Base-by-base conservation (phyloP, 2,797 vertebrate species). In the Crenichthys baileyi region DNA sequence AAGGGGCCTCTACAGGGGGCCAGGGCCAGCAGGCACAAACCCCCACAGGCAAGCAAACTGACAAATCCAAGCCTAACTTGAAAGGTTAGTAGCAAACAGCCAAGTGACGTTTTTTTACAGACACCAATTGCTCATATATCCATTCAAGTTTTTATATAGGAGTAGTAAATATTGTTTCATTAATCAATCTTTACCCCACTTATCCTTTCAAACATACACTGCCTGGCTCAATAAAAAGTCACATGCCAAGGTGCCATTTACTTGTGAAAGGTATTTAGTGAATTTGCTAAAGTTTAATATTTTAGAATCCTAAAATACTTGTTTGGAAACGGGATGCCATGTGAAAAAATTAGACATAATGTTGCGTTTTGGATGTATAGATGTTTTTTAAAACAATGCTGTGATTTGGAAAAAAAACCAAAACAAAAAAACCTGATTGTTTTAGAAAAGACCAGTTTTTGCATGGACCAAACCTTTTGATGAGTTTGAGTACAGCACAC, bases 31-130 rank as follows among this genome's bases (percentile, higher is more conserved):
- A 97, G 97, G 98, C 98, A 96, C 98, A 99, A 97, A 99, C 98
- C 97, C 98, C 98, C 96, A 99, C 98, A 99, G 98, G 98, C 98
- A 99, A 99, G 98, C 98, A 99, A 99, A 99, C 98, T 98, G 98
- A 99, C 97, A 99, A 99, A 99, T 97, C 98, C 98, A 99, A 99
- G 98, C 98, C 97, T 99, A 99, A 99, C 97, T 97, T 99, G 97
- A 99, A 99, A 99, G 98, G 98, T 99, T 98, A 99, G 98, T 99
- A 98, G 98, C 97, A 97, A 99, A 98, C 97, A 98, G 96, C 98
- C 97, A 98, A 99, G 97, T 96, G 98, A 99, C 98, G 98, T 99
- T 98, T 94, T 36, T 94, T 91, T 93, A 91, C 93, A 94, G 96
- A 96, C 94, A 90, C 94, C 95, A 96, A 95, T 96, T 95, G 93